Evolutionary conservation across 2,113 vertebrate genomes (phyloP).

Genomic region (Phaethon lepturus): DNA sequence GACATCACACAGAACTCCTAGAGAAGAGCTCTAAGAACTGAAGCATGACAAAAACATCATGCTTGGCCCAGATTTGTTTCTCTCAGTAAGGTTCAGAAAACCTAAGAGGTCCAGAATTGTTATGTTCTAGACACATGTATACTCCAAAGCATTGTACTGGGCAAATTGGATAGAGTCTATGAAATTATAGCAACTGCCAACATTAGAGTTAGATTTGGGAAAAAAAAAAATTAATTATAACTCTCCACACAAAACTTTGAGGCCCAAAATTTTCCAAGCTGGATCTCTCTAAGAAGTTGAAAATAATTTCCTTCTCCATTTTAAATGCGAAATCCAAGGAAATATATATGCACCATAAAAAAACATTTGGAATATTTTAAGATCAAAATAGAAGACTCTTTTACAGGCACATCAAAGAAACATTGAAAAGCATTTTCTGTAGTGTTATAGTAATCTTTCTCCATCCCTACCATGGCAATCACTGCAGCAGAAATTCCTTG

Average conservation of each 20-base stretch:
- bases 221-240: neutral
- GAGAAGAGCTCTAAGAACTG: neutral
- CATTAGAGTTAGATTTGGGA: neutral
- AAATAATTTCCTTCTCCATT: neutral
- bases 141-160: neutral
- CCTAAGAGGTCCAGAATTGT: neutral
- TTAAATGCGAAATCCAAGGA: neutral
- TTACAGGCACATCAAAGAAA: neutral
- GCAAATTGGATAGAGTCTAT: neutral
- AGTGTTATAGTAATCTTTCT: neutral
- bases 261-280: neutral
- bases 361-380: neutral
- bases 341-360: neutral
- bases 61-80: neutral
- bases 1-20: neutral
- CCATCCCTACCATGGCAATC: neutral
- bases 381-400: neutral
- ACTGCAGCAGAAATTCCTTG: neutral
- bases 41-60: neutral
- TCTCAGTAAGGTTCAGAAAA: neutral
- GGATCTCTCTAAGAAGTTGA: neutral
- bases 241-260: neutral
- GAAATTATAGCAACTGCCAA: neutral
- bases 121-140: neutral
- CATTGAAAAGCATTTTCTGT: neutral